Evolutionary conservation across 2,113 vertebrate species (phyloP).

Genomic region (Clarias gariepinus): DNA sequence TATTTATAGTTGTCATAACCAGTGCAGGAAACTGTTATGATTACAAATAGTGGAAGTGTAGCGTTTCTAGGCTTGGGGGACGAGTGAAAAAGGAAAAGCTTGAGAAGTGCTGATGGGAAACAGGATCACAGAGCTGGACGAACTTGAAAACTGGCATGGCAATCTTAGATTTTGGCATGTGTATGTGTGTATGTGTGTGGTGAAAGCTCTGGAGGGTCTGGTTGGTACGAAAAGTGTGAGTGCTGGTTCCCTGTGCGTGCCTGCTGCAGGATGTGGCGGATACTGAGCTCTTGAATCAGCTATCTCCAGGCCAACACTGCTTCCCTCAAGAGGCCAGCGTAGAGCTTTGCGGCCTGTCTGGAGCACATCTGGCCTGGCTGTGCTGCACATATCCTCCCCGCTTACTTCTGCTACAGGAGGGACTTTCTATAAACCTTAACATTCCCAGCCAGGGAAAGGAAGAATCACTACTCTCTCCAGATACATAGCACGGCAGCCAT

Average conservation of each 20-base stretch:
- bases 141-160: constrained; percentile 22
- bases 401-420: constrained; percentile 11
- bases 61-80: constrained; percentile 12
- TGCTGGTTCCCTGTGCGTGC: constrained; percentile 39
- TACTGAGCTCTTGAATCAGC: constrained; percentile 56
- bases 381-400: constrained; percentile 20
- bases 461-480: background rate
- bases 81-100: background rate
- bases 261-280: constrained; percentile 62
- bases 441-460: constrained; percentile 38
- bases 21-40: constrained; percentile 32
- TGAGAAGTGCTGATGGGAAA: constrained; percentile 43
- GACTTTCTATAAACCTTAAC: constrained; percentile 48
- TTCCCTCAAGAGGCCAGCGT: constrained; percentile 53
- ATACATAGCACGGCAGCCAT: background rate
- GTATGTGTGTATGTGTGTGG: constrained; percentile 14
- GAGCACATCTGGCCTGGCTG: constrained; percentile 34
- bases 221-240: constrained; percentile 30
- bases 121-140: constrained; percentile 22
- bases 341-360: constrained; percentile 26
- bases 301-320: constrained; percentile 50
- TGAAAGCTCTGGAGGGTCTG: constrained; percentile 17
- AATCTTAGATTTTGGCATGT: constrained; percentile 23
- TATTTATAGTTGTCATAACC: constrained; percentile 17
- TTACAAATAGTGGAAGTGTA: constrained; percentile 34